Percentiles rank a stretch among this genome's conserved stretches.
Evolutionary conservation across 1,140 invertebrate species (phyloP).

Genomic region (Aphidius ervi): DNA sequence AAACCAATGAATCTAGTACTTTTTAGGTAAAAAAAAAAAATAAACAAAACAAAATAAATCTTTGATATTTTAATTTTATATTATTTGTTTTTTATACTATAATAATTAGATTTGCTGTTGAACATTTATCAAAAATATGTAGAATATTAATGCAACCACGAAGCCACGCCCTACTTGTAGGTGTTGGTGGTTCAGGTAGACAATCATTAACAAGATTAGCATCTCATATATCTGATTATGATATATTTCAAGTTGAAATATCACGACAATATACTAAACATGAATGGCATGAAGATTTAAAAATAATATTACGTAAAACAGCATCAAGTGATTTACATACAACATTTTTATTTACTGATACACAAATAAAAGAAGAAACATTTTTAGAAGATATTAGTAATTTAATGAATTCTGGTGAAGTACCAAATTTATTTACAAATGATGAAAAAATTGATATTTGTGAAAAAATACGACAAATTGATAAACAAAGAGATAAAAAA

Average conservation of each 20-base stretch:
- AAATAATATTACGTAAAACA: constrained; percentile 74
- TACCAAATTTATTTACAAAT: constrained; percentile 82
- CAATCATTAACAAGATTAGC: constrained; percentile 86
- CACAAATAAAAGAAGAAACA: constrained; percentile 89
- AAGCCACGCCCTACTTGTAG: constrained; percentile 79
- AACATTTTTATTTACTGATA: constrained; percentile 87
- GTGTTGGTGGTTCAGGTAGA: constrained; percentile 87
- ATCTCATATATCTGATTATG: constrained; percentile 89
- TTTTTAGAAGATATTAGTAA: constrained; percentile 94
- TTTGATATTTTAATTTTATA: constrained; percentile 20
- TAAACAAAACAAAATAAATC: constrained; percentile 9
- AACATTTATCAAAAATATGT: constrained; percentile 88
- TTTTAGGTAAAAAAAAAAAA: constrained; percentile 64
- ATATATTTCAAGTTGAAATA: constrained; percentile 89
- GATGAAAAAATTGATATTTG: constrained; percentile 91
- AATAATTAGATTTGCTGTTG: constrained; percentile 77
- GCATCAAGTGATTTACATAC: constrained; percentile 79
- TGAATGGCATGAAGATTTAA: constrained; percentile 91
- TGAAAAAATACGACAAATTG: constrained; percentile 90
- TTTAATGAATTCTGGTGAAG: constrained; percentile 87
- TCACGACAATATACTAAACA: constrained; percentile 75
- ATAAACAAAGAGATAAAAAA: constrained; percentile 83
- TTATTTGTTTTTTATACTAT: not conserved
- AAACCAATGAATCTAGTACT: constrained; percentile 95
- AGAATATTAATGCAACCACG: constrained; percentile 87